Evolutionary conservation across 2,888 invertebrate genomes (phyloP).

Genomic region (Actias luna): DNA sequence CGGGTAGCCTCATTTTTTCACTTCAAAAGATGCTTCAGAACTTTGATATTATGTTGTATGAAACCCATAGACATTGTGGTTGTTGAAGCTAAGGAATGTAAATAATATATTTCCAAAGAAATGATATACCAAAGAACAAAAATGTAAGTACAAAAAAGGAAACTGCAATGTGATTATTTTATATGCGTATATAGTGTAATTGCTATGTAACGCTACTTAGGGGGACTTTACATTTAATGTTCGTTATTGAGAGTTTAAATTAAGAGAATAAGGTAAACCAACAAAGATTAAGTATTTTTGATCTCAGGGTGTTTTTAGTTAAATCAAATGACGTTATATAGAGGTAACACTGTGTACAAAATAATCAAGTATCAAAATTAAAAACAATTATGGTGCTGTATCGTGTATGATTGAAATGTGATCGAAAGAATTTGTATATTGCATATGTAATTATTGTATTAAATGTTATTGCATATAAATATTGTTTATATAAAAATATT

Average conservation of each 20-base stretch:
- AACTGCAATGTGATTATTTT: too few species aligned
- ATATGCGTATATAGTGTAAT: too few species aligned
- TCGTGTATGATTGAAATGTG: not conserved
- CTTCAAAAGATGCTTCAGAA: too few species aligned
- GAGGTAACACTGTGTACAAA: too few species aligned
- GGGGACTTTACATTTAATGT: too few species aligned
- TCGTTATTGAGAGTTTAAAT: too few species aligned
- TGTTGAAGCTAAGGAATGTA: not conserved
- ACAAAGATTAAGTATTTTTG: too few species aligned
- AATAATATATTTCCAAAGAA: not conserved
- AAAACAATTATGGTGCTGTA: not conserved
- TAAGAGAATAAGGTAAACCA: too few species aligned
- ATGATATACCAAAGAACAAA: not conserved
- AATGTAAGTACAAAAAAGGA: not conserved
- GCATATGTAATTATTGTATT: not conserved
- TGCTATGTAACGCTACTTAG: too few species aligned
- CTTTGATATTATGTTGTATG: not conserved
- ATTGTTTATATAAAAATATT: not conserved
- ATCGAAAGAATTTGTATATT: not conserved
- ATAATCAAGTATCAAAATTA: not conserved
- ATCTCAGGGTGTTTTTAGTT: too few species aligned
- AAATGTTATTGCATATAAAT: not conserved
- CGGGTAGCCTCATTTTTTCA: too few species aligned
- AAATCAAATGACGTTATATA: too few species aligned
- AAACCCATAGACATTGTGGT: not conserved